A percentile compares a stretch with the other conserved stretches of the same genome.
Conservation (phyloP, 2,888 invertebrate genomes). For the Psococerastis gibbosa region DNA sequence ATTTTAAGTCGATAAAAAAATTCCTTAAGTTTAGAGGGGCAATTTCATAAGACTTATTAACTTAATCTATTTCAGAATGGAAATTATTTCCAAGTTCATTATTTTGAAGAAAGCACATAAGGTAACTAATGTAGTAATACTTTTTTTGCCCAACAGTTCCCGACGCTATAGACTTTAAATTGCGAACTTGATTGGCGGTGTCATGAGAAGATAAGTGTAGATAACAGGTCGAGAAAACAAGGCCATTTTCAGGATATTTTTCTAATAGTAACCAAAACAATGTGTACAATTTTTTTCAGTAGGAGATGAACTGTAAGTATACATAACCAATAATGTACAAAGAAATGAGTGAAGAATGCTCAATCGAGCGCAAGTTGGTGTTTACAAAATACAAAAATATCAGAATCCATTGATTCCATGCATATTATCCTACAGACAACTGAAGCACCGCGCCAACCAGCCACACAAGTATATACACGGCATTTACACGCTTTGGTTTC, state of each 20-base stretch:
- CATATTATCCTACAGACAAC: neutral
- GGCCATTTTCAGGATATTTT: neutral
- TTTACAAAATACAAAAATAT: slow-evolving; percentile 11
- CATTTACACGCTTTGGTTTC: slow-evolving; percentile 11
- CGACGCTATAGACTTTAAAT: too few relatives aligned
- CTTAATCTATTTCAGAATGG: too few relatives aligned
- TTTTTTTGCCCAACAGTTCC: too few relatives aligned
- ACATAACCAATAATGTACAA: neutral
- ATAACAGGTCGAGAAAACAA: too few relatives aligned
- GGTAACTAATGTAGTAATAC: too few relatives aligned
- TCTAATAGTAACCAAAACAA: neutral
- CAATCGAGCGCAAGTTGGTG: slow-evolving; percentile 3
- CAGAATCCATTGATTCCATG: slow-evolving; percentile 8
- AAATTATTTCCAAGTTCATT: too few relatives aligned
- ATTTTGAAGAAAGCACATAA: too few relatives aligned
- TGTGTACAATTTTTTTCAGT: neutral
- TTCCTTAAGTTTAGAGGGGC: too few relatives aligned
- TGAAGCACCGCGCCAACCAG: neutral
- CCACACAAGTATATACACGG: slow-evolving; percentile 3
- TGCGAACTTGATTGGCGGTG: too few relatives aligned
- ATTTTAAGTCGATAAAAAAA: too few relatives aligned
- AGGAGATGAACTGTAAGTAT: neutral
- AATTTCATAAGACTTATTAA: too few relatives aligned
- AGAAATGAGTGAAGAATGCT: neutral
- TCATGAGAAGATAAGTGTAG: too few relatives aligned